phyloP scores from a whole-genome alignment of 2,888 invertebrate species.

The Margaritifera margaritifera region DNA sequence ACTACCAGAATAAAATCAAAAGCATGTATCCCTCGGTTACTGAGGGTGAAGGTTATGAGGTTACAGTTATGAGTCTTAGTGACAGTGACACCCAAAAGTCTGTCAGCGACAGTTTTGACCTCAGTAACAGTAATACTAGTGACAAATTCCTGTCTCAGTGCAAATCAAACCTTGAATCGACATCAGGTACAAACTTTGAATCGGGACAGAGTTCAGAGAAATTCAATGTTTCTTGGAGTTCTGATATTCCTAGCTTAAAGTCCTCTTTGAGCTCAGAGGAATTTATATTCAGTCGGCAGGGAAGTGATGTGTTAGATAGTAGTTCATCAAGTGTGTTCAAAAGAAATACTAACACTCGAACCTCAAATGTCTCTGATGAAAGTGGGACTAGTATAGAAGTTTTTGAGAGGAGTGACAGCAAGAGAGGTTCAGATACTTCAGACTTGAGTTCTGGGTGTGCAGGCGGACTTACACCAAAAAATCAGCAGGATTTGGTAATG shows the following conservation, averaged over 20 bases:
- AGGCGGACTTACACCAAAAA: constrained; percentile 31
- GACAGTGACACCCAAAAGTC: constrained; percentile 43
- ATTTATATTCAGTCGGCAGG: no score
- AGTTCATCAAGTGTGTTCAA: constrained; percentile 16
- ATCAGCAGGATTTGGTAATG: constrained; percentile 25
- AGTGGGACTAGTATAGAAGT: constrained; percentile 44
- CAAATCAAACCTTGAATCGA: no score
- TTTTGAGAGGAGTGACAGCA: constrained; percentile 31
- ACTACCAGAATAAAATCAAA: constrained; percentile 61
- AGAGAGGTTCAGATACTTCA: constrained; percentile 37
- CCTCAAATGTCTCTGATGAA: constrained; percentile 43
- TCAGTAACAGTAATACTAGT: constrained; percentile 34
- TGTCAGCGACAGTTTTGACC: constrained; percentile 13
- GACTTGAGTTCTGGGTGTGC: constrained; percentile 36
- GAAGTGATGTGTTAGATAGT: no score
- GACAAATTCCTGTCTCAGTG: constrained; percentile 15
- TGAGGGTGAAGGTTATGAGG: constrained; percentile 24
- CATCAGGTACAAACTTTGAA: no score
- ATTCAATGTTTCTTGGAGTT: no score
- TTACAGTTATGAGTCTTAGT: constrained; percentile 40
- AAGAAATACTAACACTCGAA: constrained; percentile 34
- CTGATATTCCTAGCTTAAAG: no score
- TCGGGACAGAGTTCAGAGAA: no score
- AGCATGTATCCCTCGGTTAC: constrained; percentile 50
- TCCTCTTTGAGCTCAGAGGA: no score